Base-by-base conservation (phyloP, 1,140 invertebrate species). In the Cyclargus thomasi region DNA sequence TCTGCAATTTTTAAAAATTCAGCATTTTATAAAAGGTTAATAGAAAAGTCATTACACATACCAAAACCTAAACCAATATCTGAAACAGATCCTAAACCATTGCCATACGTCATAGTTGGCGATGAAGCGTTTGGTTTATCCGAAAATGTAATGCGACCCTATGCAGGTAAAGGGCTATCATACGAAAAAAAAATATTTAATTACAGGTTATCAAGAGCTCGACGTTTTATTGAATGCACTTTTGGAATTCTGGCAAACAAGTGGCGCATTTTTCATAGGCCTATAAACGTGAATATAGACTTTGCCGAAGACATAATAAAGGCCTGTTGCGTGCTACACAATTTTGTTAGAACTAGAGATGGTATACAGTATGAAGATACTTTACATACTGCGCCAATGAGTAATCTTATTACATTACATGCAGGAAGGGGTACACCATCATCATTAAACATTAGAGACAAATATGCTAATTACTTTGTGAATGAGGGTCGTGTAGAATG, bases 201-300 rank as follows among this genome's bases (percentile, higher is more conserved):
- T 71, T 92, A 92, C 73, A 68, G 86, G 23, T 63, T 87, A 23
- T 74, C 68, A 5, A 70, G 83, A 39, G 87, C 83, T 16, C 71
- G 90, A 69, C 72, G 86, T 39, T 77, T 85, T 16, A 77, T 91
- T 22, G 81, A 81, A 72, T 82, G 79, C 67, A 82, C 83, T 18
- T 92, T 93, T 79, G 92, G 91, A 6, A 91, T 92, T 67, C 66
- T 93, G 23, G 72, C 81, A 22, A 70, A 72, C 62, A 76, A 76
- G 64, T 74, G 72, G 72, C 65, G 73, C 17, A 70, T 76, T 53
- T 72, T 76, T 47, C 68, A 76, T 67, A 53, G 71, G 10, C 66
- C 70, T 64, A 63, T 73, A 64, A 64, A 72, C 39, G 63, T 64
- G 7, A 63, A 57, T 47, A 59, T 68, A 65, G 62, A 73, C 59